Conservation (phyloP, 2,888 invertebrate genomes). For the Ichneumoninae sp. region DNA sequence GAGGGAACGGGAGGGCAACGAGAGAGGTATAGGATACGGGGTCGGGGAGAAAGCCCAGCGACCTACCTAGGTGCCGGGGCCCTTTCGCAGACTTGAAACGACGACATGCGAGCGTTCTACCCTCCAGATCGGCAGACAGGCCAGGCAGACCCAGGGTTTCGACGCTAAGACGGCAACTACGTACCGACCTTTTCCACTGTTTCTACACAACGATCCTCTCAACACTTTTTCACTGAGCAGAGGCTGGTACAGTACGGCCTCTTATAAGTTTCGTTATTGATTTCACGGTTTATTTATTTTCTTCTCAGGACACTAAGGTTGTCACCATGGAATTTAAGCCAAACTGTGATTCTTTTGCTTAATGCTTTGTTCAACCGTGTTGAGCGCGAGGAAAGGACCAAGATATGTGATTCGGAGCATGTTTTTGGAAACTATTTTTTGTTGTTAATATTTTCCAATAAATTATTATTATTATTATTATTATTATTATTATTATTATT, state of each 20-base stretch:
- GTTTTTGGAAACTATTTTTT: background rate
- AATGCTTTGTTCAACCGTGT: too few species aligned
- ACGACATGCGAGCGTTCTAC: constrained; percentile 58
- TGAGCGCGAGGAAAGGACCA: background rate
- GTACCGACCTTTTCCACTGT: constrained; percentile 50
- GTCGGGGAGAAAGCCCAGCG: constrained; percentile 34
- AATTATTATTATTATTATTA: too few species aligned
- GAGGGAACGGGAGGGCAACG: constrained; percentile 32
- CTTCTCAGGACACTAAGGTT: too few species aligned
- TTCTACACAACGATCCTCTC: constrained; percentile 45
- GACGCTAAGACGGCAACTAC: constrained; percentile 45
- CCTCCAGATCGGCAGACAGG: constrained; percentile 47
- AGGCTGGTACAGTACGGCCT: constrained; percentile 31
- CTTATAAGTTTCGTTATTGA: background rate
- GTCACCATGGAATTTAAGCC: too few species aligned
- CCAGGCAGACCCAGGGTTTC: constrained; percentile 45
- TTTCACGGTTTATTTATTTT: background rate
- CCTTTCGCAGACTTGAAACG: constrained; percentile 50
- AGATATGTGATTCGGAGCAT: background rate
- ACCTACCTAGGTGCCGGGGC: constrained; percentile 53
- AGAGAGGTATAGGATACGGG: constrained; percentile 9
- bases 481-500: too few species aligned
- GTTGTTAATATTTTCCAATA: background rate
- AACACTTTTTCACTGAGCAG: constrained; percentile 7
- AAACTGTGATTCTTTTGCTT: too few species aligned